Conservation (phyloP, 2,888 invertebrate genomes). For the Lasius platythorax region DNA sequence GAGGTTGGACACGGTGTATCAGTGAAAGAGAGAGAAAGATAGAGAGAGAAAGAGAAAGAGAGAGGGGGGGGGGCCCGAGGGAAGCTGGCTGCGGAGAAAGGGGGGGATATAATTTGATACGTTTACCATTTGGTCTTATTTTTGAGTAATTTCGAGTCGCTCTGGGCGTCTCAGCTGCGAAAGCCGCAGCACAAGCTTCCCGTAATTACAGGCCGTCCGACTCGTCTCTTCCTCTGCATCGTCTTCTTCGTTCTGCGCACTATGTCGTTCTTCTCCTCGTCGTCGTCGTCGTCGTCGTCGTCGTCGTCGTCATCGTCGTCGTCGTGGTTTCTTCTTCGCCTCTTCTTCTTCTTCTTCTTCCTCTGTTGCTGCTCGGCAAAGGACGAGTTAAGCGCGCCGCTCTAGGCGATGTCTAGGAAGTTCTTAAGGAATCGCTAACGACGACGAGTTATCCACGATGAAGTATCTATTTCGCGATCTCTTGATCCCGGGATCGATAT, state of each 20-base stretch:
- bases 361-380: constrained; percentile 16
- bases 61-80: constrained; percentile 61
- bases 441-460: constrained; percentile 6
- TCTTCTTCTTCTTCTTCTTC: constrained; percentile 4
- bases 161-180: constrained; percentile 79
- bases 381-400: constrained; percentile 54
- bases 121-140: constrained; percentile 83
- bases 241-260: constrained; percentile 25
- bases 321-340: constrained; percentile 25
- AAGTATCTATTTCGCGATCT: constrained; percentile 36
- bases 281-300: constrained; percentile 47
- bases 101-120: constrained; percentile 81
- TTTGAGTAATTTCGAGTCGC: constrained; percentile 84
- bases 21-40: constrained; percentile 12
- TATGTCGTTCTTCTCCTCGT: constrained; percentile 26
- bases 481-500: constrained; percentile 38
- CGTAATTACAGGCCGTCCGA: constrained; percentile 78
- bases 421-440: constrained; percentile 67
- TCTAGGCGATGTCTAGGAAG: constrained; percentile 80
- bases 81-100: constrained; percentile 68
- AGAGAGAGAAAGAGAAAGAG: constrained; percentile 29
- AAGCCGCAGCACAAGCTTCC: constrained; percentile 72
- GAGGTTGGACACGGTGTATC: not conserved
- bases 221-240: constrained; percentile 52
- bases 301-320: constrained; percentile 31